Percentiles rank a stretch among this genome's conserved stretches.
Conservation (phyloP, 2,113 vertebrate genomes). For the Typhlomys cinereus region DNA sequence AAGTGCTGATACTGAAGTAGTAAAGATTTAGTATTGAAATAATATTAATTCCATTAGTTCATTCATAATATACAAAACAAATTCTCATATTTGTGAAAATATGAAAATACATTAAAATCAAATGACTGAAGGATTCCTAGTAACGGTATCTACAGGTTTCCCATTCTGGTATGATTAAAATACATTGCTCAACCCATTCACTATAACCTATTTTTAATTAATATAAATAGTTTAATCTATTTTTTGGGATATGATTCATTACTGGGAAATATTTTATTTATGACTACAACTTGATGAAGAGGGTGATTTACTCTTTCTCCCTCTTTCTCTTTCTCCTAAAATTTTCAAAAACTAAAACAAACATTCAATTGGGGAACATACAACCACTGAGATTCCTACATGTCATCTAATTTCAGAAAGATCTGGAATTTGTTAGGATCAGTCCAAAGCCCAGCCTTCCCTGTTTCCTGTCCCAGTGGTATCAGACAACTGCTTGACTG, state of each 20-base stretch:
- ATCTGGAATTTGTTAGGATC: constrained; percentile 72
- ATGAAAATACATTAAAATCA: constrained; percentile 23
- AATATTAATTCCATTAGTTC: background rate
- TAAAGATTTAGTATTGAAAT: no score
- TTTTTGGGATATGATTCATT: background rate
- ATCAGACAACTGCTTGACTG: constrained; percentile 55
- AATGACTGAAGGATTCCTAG: background rate
- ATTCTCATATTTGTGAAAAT: background rate
- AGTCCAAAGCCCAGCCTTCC: constrained; percentile 71
- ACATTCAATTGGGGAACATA: constrained; percentile 55
- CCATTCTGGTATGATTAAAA: background rate
- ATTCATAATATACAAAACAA: background rate
- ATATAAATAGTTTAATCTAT: background rate
- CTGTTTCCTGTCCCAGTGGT: constrained; percentile 82
- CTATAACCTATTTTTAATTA: background rate
- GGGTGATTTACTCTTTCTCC: background rate
- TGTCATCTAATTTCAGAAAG: background rate
- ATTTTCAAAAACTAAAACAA: constrained; percentile 51
- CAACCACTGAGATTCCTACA: constrained; percentile 56
- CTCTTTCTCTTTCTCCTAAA: background rate
- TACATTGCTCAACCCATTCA: accelerated
- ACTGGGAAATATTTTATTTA: constrained; percentile 38
- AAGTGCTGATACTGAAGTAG: background rate
- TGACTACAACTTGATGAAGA: background rate
- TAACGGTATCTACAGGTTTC: constrained; percentile 54